phyloP scores from a whole-genome alignment of 2,113 vertebrate genomes.

The Tretioscincus oriximinensis region DNA sequence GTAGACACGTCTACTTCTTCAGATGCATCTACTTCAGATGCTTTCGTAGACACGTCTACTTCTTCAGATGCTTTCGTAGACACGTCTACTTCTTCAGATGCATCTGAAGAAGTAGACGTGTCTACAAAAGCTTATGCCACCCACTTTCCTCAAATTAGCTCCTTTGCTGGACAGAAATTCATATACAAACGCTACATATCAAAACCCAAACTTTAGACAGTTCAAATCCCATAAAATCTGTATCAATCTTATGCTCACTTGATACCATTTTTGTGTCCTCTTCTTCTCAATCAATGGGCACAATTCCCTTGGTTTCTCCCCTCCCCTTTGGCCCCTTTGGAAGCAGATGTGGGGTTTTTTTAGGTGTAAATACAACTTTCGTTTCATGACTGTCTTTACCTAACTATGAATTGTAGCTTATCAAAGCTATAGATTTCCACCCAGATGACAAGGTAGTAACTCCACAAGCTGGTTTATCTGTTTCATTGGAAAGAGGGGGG shows the following conservation, averaged over 20 bases:
- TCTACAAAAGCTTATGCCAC: too few species aligned
- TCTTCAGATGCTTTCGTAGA: too few species aligned
- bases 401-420: conserved; percentile 38
- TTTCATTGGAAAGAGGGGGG: not conserved
- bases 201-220: too few species aligned
- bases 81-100: too few species aligned
- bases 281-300: not conserved
- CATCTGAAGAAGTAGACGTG: too few species aligned
- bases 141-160: too few species aligned
- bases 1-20: too few species aligned
- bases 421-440: conserved; percentile 47
- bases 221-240: too few species aligned
- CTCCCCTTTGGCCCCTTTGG: not conserved
- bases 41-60: too few species aligned
- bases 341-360: not conserved
- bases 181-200: too few species aligned
- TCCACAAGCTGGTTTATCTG: conserved; percentile 38
- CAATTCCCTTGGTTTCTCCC: not conserved
- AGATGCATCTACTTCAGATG: too few species aligned
- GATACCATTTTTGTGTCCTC: not conserved
- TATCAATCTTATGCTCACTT: not conserved
- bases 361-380: not conserved
- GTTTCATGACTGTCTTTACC: not conserved
- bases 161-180: too few species aligned
- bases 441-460: conserved; percentile 42